Evolutionary conservation across 2,113 vertebrate species (phyloP).

Genomic region (Chaetodon auriga): DNA sequence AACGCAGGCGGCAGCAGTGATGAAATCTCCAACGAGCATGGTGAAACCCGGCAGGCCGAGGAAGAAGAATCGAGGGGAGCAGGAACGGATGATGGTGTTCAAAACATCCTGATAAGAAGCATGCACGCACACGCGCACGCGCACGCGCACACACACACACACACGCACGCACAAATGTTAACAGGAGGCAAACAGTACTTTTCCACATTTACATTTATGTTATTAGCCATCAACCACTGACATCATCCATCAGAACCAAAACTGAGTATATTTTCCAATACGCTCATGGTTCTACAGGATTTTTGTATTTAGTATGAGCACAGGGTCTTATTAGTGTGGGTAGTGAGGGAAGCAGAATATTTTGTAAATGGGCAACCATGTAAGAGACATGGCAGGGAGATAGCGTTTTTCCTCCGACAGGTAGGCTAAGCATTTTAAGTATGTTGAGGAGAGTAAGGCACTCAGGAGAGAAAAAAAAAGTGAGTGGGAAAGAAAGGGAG

Average conservation of each 20-base stretch:
- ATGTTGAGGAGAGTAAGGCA: slow-evolving; percentile 43
- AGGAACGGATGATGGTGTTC: slow-evolving; percentile 92
- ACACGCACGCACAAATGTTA: slow-evolving; percentile 63
- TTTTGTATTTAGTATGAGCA: slow-evolving; percentile 20
- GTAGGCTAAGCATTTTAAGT: slow-evolving; percentile 55
- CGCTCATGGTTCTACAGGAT: neutral
- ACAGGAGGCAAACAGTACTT: neutral
- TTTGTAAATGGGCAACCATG: slow-evolving; percentile 38
- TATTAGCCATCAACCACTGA: neutral
- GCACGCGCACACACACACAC: slow-evolving; percentile 23
- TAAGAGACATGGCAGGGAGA: slow-evolving; percentile 29
- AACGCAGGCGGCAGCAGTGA: slow-evolving; percentile 88
- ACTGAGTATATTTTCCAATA: neutral
- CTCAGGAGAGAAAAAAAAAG: slow-evolving; percentile 47
- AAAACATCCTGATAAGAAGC: slow-evolving; percentile 89
- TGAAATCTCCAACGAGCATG: slow-evolving; percentile 94
- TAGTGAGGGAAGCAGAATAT: slow-evolving; percentile 31
- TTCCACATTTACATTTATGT: neutral
- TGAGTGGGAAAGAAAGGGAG: neutral
- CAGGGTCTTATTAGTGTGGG: neutral
- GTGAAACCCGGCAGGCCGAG: slow-evolving; percentile 95
- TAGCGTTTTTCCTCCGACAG: slow-evolving; percentile 56
- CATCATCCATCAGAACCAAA: neutral
- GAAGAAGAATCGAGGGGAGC: slow-evolving; percentile 95
- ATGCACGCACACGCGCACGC: slow-evolving; percentile 30